Evolutionary conservation across 2,113 vertebrate genomes (phyloP).

Genomic region (Campylorhamphus procurvoides): DNA sequence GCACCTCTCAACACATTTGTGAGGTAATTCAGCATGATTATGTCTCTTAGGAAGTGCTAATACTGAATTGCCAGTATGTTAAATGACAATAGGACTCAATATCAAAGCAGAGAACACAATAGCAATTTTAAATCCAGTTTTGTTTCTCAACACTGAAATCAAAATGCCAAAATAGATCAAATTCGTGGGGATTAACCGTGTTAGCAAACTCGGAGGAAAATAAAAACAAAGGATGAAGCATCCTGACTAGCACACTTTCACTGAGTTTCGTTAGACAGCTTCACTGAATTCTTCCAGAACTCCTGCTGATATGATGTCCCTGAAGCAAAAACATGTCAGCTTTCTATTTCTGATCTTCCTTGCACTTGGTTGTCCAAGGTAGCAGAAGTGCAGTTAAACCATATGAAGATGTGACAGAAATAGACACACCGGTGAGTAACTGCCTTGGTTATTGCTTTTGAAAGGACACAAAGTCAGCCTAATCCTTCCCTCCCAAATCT

Average conservation of each 20-base stretch:
- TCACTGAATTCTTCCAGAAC: not conserved
- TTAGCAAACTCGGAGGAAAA: not conserved
- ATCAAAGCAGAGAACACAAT: not conserved
- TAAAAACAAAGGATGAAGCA: not conserved
- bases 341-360: not conserved
- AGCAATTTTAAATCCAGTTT: not conserved
- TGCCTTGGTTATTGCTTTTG: not conserved
- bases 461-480: not conserved
- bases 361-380: not conserved
- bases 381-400: not conserved
- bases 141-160: not conserved
- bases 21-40: not conserved
- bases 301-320: not conserved
- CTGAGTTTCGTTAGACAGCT: not conserved
- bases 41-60: not conserved
- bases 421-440: accelerated
- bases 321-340: not conserved
- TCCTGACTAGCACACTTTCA: accelerated
- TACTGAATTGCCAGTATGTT: not conserved
- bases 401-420: not conserved
- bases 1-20: not conserved
- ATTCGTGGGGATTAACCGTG: not conserved
- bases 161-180: not conserved
- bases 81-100: not conserved
- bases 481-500: not conserved